Evolutionary conservation across 2,888 invertebrate genomes (phyloP), one percentile per base, ranked within the genome.

Genomic region (Asteroscopus sphinx): DNA sequence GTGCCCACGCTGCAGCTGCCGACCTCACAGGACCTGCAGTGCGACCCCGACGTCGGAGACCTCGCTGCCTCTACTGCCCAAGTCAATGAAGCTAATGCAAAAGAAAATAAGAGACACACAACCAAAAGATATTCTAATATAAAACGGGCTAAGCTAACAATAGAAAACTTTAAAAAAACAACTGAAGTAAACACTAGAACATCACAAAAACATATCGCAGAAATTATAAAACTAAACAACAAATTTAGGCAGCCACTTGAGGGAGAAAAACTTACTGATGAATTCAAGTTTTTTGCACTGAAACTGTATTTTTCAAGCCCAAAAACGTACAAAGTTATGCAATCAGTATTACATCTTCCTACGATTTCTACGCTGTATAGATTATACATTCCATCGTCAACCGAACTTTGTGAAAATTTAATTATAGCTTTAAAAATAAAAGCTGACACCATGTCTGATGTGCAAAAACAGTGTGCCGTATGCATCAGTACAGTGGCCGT

Each of bases 1-100:
- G 26, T 75, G 7, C 82, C 82, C 9, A 73, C 75, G 2, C 59
- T 72, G 13, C 56, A 46, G 30, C 47, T 81, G 6, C 73, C 75
- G 2, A 9, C 5, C 7, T 0, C 54, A 26, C 56, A 32, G 32
- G 21, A 17, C 21, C 52, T 61, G 15, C 41, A 46, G 28, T 63
- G 62, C 47, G 47, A 56, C n/a, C 61, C 61, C 5, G 63, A 61
- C 33, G 36, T 62, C 3, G n/a, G 1, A 2, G 30, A 26, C 13
- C 21, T 21, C 32, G 16, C 11, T 4, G 8, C 12, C n/a, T 3
- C 9, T 2, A 6, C 1, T 5, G 2, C 1, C 9, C 2, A 6
- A 0, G 4, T 6, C 21, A 25, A 25, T 2, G 1, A 9, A 15
- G 3, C 8, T 13, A 12, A 4, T 5, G 8, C 7, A 2, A 39